A percentile compares a stretch with the other conserved stretches of the same genome.
Conservation (phyloP, 2,888 invertebrate species). For the Antheraea yamamai region DNA sequence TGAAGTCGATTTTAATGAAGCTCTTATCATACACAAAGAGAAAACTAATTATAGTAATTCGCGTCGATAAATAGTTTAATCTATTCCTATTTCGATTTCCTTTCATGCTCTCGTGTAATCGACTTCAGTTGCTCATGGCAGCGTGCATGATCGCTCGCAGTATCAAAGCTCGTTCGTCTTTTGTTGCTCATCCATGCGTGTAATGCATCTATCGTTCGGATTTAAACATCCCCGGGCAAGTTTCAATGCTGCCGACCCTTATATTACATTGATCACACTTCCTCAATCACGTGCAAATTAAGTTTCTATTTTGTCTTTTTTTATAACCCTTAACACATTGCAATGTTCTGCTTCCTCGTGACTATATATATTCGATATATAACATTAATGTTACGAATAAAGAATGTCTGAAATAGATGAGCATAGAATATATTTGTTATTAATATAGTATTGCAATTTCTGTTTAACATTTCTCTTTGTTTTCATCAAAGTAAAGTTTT, state of each 20-base stretch:
- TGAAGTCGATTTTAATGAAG: conserved; percentile 7
- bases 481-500: too few relatives aligned
- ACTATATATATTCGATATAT: too few relatives aligned
- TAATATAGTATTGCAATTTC: too few relatives aligned
- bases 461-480: too few relatives aligned
- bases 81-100: not conserved
- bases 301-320: not conserved
- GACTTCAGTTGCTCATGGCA: conserved; percentile 9
- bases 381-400: too few relatives aligned
- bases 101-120: not conserved
- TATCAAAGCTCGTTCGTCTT: conserved; percentile 7
- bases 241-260: not conserved
- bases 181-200: not conserved
- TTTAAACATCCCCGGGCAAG: not conserved
- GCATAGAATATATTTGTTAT: too few relatives aligned
- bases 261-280: not conserved
- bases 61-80: not conserved
- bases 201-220: not conserved
- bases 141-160: conserved; percentile 22
- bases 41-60: not conserved
- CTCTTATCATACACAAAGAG: conserved; percentile 35
- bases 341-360: not conserved
- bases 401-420: too few relatives aligned
- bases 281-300: not conserved
- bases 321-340: not conserved